Evolutionary conservation across 64 coral and sea anemone genomes (phyloP), one percentile per base, ranked within the genome.

Genomic region (Pocillopora damicornis): DNA sequence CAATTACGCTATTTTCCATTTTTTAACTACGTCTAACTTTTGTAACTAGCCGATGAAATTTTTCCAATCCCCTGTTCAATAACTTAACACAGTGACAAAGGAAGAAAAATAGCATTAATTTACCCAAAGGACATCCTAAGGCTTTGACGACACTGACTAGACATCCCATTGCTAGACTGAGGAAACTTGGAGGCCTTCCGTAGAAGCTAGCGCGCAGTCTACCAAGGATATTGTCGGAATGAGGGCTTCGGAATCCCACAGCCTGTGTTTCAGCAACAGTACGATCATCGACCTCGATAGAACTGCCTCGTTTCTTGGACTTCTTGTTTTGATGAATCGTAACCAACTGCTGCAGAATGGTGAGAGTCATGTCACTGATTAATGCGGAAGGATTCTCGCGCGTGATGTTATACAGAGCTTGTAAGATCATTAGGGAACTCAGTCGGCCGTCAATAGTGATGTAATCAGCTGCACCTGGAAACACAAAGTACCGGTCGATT

Each of bases 41-140:
- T n/a, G n/a, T n/a, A 7, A 7, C 42, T 51, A 4, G 42, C 42
- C 3, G 7, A 51, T 51, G 7, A 51, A 51, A 51, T 30, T 30
- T 30, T 30, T 30, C 30, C 30, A 30, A 30, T 0, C 30, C 42
- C 42, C 42, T 51, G 42, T 51, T 51, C 42, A 7, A 51, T 51
- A 51, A 51, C 3, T 51, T 4, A 51, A 7, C 1, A 30, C 30
- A 30, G 30, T 30, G 30, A 30, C 7, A 51, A 51, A 51, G 7
- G 42, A 51, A 51, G 36, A 20, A 42, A 4, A 86, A 42, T 30
- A 30, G 14, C 18, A n/a, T 73, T 59, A 78, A 18, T 45, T 74
- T 92, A 97, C 94, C 94, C 84, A 97, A 36, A 17, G 94, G 94
- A 69, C 94, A 97, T 22, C 94, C 94, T 6, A 97, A n/a, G 15